Base-by-base conservation (phyloP, 2,888 invertebrate genomes). In the Pollenia griseotomentosa region DNA sequence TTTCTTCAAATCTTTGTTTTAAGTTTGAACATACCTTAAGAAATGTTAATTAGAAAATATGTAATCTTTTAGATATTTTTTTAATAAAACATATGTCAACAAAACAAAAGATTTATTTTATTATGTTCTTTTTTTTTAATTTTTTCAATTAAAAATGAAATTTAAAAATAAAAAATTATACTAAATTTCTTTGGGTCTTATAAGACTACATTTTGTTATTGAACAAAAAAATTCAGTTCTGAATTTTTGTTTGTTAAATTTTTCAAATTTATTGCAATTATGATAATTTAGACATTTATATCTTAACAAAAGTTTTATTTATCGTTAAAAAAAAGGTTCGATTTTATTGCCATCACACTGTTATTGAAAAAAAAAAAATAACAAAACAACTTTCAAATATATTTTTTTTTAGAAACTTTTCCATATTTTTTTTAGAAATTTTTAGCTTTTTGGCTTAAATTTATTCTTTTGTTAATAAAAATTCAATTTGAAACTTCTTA, bases 201-300 rank as follows among this genome's bases (percentile, higher is more conserved):
- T 53, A 7, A 53, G 0, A 14, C 5, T 51, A 8, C 10, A 51
- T 61, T 61, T 61, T 40, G 14, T 61, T 61, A 42, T 61, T 61
- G 40, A 33, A 33, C 2, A 33, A 33, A 33, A 33, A 33, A 33
- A 33, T 19, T 19, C 2, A 33, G 6, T 33, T 6, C 1, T 33
- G 6, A 33, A 33, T 33, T 33, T 33, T 33, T 33, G 33, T 33
- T 33, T 33, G 33, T 33, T 33, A 6, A 33, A 12, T 59, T 40
- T 14, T 59, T 40, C 40, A 10, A 23, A 19, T 61, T 2, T 7
- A 33, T 44, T 65, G 65, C 53, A 70, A 70, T 70, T 70, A 70
- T 53, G 53, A 70, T 70, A 70, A 70, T 70, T 70, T 53, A 16
- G 16, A 70, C 40, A 70, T 70, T 51, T 53, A 70, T 51, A 53